Evolutionary conservation across 1,140 invertebrate genomes (phyloP), one percentile per base, ranked within the genome.

Genomic region (Anastrepha obliqua): DNA sequence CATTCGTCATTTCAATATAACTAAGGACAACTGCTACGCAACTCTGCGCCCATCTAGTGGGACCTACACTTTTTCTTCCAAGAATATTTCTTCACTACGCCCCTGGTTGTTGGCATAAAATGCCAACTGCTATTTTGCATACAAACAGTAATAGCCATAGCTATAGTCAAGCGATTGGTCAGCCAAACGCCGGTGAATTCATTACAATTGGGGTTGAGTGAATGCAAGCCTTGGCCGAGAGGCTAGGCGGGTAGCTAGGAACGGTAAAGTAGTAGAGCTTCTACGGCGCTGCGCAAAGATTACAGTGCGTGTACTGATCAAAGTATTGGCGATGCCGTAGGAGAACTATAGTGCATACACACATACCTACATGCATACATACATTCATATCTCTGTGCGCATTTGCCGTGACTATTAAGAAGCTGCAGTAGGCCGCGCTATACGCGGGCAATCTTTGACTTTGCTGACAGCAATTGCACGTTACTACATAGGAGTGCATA

Each of bases 391-490:
- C 8, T 62, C 9, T 62, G 13, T 47, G 44, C 67, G 67, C 67
- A 74, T 47, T n/a, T 42, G 17, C 67, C 39, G 11, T n/a, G 39
- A 39, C 13, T 58, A 13, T 58, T 67, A 29, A 29, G 65, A 4
- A 29, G 65, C 11, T 4, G 65, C 29, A 42, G 65, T 67, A 29
- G 29, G 44, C 47, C 17, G 44, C 74, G n/a, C 42, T 13, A 15
- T 29, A 15, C 74, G 6, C 20, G 74, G 17, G 7, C n/a, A 55
- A 8, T 81, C n/a, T 55, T 29, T 17, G 47, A 81, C 47, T 81
- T 58, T 81, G 47, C 44, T 81, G 74, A 51, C 74, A 81, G 47
- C 47, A 55, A 51, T 55, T 55, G 74, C 60, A 62, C 60, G 15
- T 62, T 17, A 8, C 15, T 17, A n/a, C 4, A 62, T 29, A 29